Percentiles rank a stretch among this genome's conserved stretches.
phyloP scores from a whole-genome alignment of 2,888 invertebrate genomes.

The Oscheius sp. region DNA sequence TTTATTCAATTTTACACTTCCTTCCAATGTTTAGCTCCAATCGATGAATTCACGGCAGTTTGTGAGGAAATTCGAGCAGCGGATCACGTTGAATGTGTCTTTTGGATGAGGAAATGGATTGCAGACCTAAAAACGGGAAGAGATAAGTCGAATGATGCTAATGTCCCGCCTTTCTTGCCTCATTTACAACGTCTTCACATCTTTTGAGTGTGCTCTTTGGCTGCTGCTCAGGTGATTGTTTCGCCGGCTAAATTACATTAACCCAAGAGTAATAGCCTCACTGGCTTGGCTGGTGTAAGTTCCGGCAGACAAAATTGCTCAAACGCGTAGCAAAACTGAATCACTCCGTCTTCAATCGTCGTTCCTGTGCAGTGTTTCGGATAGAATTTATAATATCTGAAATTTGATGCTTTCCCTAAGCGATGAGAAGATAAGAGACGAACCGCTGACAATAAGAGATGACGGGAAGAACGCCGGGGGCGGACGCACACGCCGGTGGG shows the following conservation, averaged over 20 bases:
- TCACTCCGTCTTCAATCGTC: slow-evolving; percentile 25
- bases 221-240: slow-evolving; percentile 16
- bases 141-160: not conserved
- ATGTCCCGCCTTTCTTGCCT: slow-evolving; percentile 47
- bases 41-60: slow-evolving; percentile 58
- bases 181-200: slow-evolving; percentile 55
- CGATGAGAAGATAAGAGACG: not conserved
- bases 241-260: slow-evolving; percentile 11
- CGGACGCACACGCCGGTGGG: slow-evolving; percentile 44
- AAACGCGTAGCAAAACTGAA: slow-evolving; percentile 56
- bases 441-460: slow-evolving; percentile 50
- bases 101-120: slow-evolving; percentile 54
- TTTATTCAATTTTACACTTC: too few relatives aligned
- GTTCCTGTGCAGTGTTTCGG: slow-evolving; percentile 44
- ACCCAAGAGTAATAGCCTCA: too few relatives aligned
- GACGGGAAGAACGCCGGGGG: slow-evolving; percentile 48
- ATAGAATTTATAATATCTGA: slow-evolving; percentile 47
- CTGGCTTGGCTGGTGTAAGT: slow-evolving; percentile 36
- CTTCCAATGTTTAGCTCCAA: slow-evolving; percentile 36
- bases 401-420: not conserved
- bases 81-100: slow-evolving; percentile 54
- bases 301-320: slow-evolving; percentile 55
- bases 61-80: slow-evolving; percentile 56
- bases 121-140: slow-evolving; percentile 40
- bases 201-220: slow-evolving; percentile 44